A percentile compares a stretch with the other conserved stretches of the same genome.
Evolutionary conservation across 2,888 invertebrate genomes (phyloP).

Genomic region (Philhelius pedissequus): DNA sequence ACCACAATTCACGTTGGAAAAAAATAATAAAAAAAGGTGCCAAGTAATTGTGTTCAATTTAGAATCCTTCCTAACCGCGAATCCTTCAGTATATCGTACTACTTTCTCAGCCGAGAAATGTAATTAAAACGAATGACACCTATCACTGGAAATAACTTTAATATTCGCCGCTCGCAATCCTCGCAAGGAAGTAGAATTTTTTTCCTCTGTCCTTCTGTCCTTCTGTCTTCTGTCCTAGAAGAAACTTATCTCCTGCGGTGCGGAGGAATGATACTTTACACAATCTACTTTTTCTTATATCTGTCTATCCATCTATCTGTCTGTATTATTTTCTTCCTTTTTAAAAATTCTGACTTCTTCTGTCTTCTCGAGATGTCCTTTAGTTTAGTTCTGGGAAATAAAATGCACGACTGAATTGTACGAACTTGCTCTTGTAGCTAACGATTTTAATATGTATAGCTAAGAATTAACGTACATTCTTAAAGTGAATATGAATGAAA

Average conservation of each 20-base stretch:
- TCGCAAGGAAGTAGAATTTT: not conserved
- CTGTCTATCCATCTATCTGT: not conserved
- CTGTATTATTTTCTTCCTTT: constrained; percentile 16
- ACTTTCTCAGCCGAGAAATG: constrained; percentile 22
- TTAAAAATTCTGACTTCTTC: constrained; percentile 31
- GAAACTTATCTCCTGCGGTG: constrained; percentile 6
- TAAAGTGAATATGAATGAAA: too few relatives aligned
- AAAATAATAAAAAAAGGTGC: not conserved
- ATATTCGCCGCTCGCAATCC: constrained; percentile 25
- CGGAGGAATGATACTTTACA: constrained; percentile 3
- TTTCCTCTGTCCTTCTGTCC: not conserved
- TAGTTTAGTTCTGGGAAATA: constrained; percentile 30
- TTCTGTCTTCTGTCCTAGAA: not conserved
- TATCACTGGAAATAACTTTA: constrained; percentile 32
- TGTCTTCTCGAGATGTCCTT: not conserved
- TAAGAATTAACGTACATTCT: too few relatives aligned
- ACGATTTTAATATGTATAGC: too few relatives aligned
- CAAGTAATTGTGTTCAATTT: constrained; percentile 44
- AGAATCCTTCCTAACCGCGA: constrained; percentile 31
- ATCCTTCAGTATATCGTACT: constrained; percentile 3
- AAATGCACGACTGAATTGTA: too few relatives aligned
- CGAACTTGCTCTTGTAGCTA: too few relatives aligned
- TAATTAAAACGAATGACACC: constrained; percentile 46
- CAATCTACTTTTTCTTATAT: not conserved
- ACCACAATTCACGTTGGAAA: not conserved